Evolutionary conservation across 2,797 vertebrate species (phyloP).

Genomic region (Chromobotia macracanthus): DNA sequence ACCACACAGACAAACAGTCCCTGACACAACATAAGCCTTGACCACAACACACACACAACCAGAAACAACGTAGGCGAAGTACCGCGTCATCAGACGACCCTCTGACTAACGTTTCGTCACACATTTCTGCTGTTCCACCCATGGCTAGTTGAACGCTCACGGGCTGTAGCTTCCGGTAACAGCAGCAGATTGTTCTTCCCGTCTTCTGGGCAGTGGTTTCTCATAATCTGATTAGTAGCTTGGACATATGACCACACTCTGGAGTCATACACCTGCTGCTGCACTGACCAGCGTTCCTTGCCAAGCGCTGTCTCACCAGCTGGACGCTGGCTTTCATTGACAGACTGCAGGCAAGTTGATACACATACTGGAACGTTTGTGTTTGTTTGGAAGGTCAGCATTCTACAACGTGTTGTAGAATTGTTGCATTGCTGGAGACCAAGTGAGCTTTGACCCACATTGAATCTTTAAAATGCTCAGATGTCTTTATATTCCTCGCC

Average conservation of each 20-base stretch:
- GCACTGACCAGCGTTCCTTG: background rate
- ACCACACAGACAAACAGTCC: conserved; percentile 21
- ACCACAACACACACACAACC: conserved; percentile 34
- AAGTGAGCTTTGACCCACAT: background rate
- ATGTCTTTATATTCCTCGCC: too few relatives aligned
- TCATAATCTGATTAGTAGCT: conserved; percentile 1
- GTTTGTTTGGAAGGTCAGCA: background rate
- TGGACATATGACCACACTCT: background rate
- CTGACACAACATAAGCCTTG: conserved; percentile 1
- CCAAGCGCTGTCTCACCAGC: background rate
- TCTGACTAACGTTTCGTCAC: conserved; percentile 32
- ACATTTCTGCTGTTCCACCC: conserved; percentile 2
- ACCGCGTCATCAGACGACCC: background rate
- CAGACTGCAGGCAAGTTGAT: background rate
- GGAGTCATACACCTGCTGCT: conserved; percentile 13
- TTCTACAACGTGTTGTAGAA: too few relatives aligned
- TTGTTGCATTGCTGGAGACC: background rate
- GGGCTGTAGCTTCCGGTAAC: conserved; percentile 33
- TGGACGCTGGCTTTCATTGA: background rate
- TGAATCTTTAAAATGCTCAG: too few relatives aligned
- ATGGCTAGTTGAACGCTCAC: background rate
- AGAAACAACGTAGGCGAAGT: conserved; percentile 25
- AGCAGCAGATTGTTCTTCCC: conserved; percentile 19
- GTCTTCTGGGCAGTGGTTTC: conserved; percentile 17
- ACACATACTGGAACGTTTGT: background rate